phyloP scores from a whole-genome alignment of 2,113 vertebrate species.

The Connochaetes taurinus region DNA sequence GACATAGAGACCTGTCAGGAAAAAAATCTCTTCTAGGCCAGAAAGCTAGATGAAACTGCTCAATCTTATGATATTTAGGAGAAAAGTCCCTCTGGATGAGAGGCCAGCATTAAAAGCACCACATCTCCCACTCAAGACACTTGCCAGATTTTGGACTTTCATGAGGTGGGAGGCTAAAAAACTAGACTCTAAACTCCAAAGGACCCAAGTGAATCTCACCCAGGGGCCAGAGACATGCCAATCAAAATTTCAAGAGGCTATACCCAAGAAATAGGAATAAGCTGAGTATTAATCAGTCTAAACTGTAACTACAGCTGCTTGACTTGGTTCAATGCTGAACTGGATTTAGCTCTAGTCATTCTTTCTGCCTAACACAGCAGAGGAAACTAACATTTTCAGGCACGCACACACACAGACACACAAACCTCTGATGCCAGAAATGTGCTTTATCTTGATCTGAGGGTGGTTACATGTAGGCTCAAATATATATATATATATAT shows the following conservation, averaged over 20 bases:
- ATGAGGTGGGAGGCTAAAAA: neutral
- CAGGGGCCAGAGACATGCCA: neutral
- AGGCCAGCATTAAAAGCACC: neutral
- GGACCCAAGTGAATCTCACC: neutral
- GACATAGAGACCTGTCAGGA: neutral
- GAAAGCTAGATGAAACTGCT: neutral
- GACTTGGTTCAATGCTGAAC: neutral
- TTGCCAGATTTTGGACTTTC: neutral
- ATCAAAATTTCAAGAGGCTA: neutral
- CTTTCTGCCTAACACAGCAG: neutral
- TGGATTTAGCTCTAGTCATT: neutral
- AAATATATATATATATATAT: no score
- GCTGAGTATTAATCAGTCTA: fast-evolving
- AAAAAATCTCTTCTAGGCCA: neutral
- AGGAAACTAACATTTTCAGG: neutral
- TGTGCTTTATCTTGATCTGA: neutral
- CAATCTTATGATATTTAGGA: neutral
- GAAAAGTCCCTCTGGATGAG: neutral
- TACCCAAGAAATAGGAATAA: neutral
- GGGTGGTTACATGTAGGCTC: neutral
- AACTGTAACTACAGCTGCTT: neutral
- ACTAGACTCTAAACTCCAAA: neutral
- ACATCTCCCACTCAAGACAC: neutral
- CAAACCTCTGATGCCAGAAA: neutral
- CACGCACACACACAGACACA: neutral